Evolutionary conservation across 1,140 invertebrate species (phyloP), one percentile per base, ranked within the genome.

Genomic region (Oreohelix idahoensis): DNA sequence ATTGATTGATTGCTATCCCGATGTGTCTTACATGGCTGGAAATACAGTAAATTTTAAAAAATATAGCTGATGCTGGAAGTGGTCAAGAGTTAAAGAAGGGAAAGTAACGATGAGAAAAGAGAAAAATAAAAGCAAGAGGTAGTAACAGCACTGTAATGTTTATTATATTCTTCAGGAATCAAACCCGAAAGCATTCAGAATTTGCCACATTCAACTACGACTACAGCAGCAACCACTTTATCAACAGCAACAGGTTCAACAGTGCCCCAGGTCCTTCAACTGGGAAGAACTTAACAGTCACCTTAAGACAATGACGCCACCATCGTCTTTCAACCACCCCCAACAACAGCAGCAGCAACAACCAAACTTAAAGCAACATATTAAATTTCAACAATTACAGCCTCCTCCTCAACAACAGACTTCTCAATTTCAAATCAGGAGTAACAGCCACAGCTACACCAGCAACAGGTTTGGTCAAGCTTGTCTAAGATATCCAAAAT

Each of bases 211-310:
- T 39, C 71, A 73, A 73, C n/a, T 42, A 39, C 71, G 71, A 42
- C 71, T n/a, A 26, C 71, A 73, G 29, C 71, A 73, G 71, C 71
- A 39, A 73, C 26, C 39, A 42, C 39, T 73, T 73, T 39, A 73
- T 73, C 75, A 77, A 35, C 75, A 49, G 51, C 75, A 77, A 45
- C 75, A 51, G 51, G 32, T 32, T 39, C 77, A 79, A 63, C 58
- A 58, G 17, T 53, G 63, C 49, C 45, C 42, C 23, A 76, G 74
- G 45, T 2, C 42, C 13, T 76, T 76, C 74, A 49, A 23, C 74
- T 76, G 74, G 74, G 74, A 76, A 20, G 39, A 35, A 5, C 15
- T 76, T 10, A 76, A 76, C 74, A 76, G 45, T 45, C 74, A 76
- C 17, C 1, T 49, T 29, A 49, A 45, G 74, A 76, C 74, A 45